phyloP scores from a whole-genome alignment of 2,888 invertebrate species.

The Ophion obscuratus region DNA sequence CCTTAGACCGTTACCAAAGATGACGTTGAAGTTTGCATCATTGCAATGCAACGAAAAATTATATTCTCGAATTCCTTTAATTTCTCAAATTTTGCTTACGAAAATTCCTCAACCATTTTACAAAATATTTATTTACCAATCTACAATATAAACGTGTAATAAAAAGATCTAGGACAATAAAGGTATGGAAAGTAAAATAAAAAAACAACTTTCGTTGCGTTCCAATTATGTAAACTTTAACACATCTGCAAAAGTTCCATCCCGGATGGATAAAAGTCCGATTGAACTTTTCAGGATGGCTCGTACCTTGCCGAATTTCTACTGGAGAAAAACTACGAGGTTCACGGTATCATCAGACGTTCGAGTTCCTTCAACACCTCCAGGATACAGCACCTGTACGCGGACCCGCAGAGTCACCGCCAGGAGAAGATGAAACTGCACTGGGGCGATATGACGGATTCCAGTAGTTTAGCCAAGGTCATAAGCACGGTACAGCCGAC shows the following conservation, averaged over 20 bases:
- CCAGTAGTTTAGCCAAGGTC: conserved; percentile 95
- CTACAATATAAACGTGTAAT: too few relatives aligned
- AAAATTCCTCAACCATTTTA: too few relatives aligned
- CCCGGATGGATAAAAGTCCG: background rate
- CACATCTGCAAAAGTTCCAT: background rate
- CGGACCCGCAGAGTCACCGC: conserved; percentile 94
- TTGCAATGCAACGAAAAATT: too few relatives aligned
- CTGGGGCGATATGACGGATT: conserved; percentile 99
- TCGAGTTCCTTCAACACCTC: conserved; percentile 98
- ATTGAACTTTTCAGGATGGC: conserved; percentile 90
- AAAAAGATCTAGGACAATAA: too few relatives aligned
- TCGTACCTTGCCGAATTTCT: conserved; percentile 98
- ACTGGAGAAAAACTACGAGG: conserved; percentile 95
- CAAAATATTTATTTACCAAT: too few relatives aligned
- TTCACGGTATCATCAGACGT: conserved; percentile 97
- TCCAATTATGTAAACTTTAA: background rate
- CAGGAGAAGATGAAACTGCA: conserved; percentile 96
- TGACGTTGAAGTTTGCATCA: too few relatives aligned
- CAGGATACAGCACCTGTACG: conserved; percentile 97
- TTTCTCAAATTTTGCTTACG: too few relatives aligned
- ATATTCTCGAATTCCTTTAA: too few relatives aligned
- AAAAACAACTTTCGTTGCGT: background rate
- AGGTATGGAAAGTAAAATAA: too few relatives aligned
- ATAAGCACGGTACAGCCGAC: conserved; percentile 92
- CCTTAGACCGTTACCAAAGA: too few relatives aligned